Conservation (phyloP, 2,113 vertebrate genomes). For the Scolopax mira region DNA sequence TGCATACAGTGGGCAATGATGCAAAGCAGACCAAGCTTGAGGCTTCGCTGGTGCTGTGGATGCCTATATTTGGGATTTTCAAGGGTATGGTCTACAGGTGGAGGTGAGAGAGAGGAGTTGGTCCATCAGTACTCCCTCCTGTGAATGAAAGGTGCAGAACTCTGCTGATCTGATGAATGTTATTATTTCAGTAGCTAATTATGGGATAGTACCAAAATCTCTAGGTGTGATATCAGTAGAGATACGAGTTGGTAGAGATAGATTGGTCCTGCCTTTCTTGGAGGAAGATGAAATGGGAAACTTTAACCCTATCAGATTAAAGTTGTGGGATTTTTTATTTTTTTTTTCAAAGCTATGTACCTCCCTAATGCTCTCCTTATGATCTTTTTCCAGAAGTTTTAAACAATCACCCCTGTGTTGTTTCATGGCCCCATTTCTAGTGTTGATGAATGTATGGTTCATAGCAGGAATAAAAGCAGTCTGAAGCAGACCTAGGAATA, state of each 20-base stretch:
- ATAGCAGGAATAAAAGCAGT: background rate
- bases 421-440: background rate
- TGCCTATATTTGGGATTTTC: background rate
- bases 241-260: background rate
- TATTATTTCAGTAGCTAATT: background rate
- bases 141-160: background rate
- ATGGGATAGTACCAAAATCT: background rate
- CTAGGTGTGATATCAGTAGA: background rate
- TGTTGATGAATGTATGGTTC: background rate
- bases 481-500: background rate
- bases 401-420: background rate
- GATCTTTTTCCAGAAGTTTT: background rate
- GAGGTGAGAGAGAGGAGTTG: background rate
- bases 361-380: background rate
- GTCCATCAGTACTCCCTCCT: background rate
- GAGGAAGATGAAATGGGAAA: background rate
- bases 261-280: background rate
- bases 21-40: background rate
- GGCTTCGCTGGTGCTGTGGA: background rate
- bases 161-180: background rate
- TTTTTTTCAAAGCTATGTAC: background rate
- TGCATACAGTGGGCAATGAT: rapidly evolving
- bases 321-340: background rate
- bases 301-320: background rate
- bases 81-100: background rate